These are phyloP conservation scores for Chaetops frenatus DNA, from an alignment of 2,113 vertebrate species.

Conservation along the genomic window DNA sequence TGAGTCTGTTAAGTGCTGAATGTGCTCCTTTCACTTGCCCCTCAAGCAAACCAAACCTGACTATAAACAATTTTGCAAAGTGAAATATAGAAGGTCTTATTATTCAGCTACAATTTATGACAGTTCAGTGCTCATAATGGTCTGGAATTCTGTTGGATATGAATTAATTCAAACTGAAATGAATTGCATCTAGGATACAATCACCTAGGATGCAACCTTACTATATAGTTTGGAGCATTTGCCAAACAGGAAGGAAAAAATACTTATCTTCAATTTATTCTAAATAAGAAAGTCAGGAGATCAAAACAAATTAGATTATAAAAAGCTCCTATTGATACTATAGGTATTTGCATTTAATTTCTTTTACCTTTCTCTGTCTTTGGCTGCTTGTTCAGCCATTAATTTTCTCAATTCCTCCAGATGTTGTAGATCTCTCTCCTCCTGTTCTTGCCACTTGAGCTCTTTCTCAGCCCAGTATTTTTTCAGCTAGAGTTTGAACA, in stretches of 20 bases:
- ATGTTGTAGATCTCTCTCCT: conserved; percentile 72
- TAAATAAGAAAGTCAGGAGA: neutral
- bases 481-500: conserved; percentile 75
- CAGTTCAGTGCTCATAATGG: neutral
- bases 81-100: neutral
- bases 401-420: conserved; percentile 79
- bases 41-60: neutral
- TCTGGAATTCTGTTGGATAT: neutral
- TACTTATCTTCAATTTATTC: neutral
- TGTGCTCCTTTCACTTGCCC: neutral
- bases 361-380: conserved; percentile 84
- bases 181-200: neutral
- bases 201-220: neutral
- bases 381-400: conserved; percentile 82
- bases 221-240: neutral
- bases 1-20: neutral
- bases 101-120: neutral
- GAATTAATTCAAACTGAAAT: neutral
- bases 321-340: neutral
- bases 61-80: neutral
- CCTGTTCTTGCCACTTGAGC: conserved; percentile 75
- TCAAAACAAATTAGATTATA: neutral
- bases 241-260: neutral
- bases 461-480: conserved; percentile 81
- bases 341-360: neutral